Conservation (phyloP, 2,797 vertebrate species). For the Clarias laeviceps region DNA sequence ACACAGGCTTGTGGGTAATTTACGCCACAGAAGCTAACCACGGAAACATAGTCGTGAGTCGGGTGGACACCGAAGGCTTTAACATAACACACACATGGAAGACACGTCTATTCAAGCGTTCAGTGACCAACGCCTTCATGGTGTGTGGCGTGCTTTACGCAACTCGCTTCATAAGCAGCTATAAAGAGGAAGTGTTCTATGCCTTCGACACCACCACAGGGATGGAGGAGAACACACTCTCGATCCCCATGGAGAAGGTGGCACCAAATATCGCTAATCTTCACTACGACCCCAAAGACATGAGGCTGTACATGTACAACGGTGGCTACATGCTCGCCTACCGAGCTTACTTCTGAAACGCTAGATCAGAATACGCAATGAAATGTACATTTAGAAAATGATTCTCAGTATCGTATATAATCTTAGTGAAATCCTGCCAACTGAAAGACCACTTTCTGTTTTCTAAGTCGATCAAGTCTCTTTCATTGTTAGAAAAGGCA, state of each 20-base stretch:
- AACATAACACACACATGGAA: constrained; percentile 73
- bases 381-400: too few relatives aligned
- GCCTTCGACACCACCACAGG: constrained; percentile 73
- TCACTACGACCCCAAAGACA: constrained; percentile 72
- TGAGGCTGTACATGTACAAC: constrained; percentile 73
- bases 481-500: too few relatives aligned
- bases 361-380: not conserved
- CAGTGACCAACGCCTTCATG: constrained; percentile 72
- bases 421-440: too few relatives aligned
- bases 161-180: constrained; percentile 63
- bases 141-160: constrained; percentile 74
- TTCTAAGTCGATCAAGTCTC: too few relatives aligned
- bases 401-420: too few relatives aligned
- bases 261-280: constrained; percentile 68
- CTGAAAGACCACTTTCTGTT: too few relatives aligned
- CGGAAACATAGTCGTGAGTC: constrained; percentile 72
- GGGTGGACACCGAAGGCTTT: constrained; percentile 52
- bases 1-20: constrained; percentile 71
- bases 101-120: constrained; percentile 73
- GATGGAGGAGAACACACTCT: constrained; percentile 66
- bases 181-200: constrained; percentile 73
- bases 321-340: constrained; percentile 73
- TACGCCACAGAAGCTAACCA: constrained; percentile 72
- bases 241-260: constrained; percentile 69
- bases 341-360: constrained; percentile 58